Percentiles rank a stretch among this genome's conserved stretches.
Conservation (phyloP, 2,113 vertebrate genomes). For the Chloebia gouldiae region DNA sequence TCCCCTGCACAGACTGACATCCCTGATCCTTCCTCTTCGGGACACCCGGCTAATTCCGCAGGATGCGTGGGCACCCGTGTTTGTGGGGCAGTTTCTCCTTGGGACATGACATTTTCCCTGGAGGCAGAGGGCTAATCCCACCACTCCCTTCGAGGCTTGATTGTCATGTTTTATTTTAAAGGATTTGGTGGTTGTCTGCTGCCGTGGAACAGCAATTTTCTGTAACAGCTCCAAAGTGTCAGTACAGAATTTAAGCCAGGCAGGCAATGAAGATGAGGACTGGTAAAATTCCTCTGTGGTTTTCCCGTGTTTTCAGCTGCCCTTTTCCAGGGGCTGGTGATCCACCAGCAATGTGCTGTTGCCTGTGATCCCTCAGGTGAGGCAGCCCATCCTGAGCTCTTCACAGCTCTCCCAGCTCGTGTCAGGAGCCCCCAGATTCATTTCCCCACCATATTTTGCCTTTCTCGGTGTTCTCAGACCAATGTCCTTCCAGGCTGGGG, state of each 20-base stretch:
- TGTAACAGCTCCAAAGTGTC: slow-evolving; percentile 30
- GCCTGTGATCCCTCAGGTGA: not conserved
- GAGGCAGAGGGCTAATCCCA: not conserved
- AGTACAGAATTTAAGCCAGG: not conserved
- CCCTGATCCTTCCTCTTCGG: slow-evolving; percentile 26
- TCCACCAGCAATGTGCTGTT: not conserved
- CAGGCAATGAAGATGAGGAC: not conserved
- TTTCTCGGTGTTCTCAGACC: not conserved
- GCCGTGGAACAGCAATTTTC: not conserved
- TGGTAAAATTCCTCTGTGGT: not conserved
- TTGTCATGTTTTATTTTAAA: not conserved
- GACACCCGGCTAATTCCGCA: not conserved
- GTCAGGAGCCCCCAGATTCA: not conserved
- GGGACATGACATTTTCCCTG: not conserved
- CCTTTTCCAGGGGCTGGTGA: not conserved
- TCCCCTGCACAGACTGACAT: slow-evolving; percentile 8
- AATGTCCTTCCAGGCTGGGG: not conserved
- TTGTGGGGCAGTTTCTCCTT: slow-evolving; percentile 26
- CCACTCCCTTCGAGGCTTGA: not conserved
- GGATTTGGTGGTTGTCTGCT: not conserved
- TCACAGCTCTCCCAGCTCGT: rapidly evolving
- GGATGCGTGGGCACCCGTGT: not conserved
- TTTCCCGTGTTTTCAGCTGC: not conserved
- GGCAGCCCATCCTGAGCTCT: not conserved
- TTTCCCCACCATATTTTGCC: rapidly evolving